Evolutionary conservation across 2,797 vertebrate genomes (phyloP), one percentile per base, ranked within the genome.

Genomic region (Acanthiza pusilla): DNA sequence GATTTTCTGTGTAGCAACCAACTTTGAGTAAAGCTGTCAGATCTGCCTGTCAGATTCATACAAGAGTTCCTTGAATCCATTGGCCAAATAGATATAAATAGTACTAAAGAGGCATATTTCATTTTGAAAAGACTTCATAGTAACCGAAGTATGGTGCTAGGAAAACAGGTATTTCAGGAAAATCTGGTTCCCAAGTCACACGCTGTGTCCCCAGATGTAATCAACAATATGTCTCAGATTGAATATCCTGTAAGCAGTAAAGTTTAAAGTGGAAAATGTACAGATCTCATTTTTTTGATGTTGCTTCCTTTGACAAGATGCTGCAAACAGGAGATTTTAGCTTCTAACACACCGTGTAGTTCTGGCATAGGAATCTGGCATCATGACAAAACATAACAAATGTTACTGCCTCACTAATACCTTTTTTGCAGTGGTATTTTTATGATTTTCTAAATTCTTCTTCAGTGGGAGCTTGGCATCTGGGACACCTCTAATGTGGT

Each of bases 61-160:
- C 11, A 60, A 60, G 34, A 82, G 25, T 61, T 63, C 48, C 26
- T 75, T 89, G 32, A 88, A 85, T 75, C 7, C 16, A 66, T 78
- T 94, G 91, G 40, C 43, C 55, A 92, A 84, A 83, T 13, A 48
- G 32, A 81, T 84, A 93, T 27, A 78, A 91, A 88, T 63, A 92
- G 62, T 32, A 42, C 60, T 62, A 84, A 78, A 47, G 63, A 85
- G 45, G 47, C 5, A 70, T 70, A 75, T 47, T 67, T 91, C 16
- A 67, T 77, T 96, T 90, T 91, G 27, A 81, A 89, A 80, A 67
- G 34, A 50, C 45, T 63, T 82, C 9, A 62, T 67, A 82, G 78
- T 51, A 67, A 60, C 76, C 89, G 32, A 92, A 92, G 70, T 54
- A 42, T 8, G 18, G 22, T 68, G 13, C 43, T 53, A 53, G 29